Evolutionary conservation across 2,113 vertebrate species (phyloP), one percentile per base, ranked within the genome.

Genomic region (Scartelaos histophorus): DNA sequence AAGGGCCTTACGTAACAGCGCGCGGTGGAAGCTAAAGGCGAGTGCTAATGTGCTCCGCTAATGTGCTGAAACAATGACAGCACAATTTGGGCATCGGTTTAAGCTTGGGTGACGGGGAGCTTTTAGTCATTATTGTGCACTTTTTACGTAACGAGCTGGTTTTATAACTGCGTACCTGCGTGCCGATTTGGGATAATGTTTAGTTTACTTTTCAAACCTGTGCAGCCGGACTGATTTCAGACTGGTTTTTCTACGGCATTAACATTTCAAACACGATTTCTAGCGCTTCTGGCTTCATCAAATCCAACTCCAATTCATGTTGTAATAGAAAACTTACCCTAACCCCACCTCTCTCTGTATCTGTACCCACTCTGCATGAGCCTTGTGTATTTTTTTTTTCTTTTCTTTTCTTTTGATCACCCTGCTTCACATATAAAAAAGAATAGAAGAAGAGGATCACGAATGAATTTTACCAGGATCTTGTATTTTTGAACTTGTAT

Each of bases 11-110:
- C 53, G 51, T 84, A 80, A 79, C n/a, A 74, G 53, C 64, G 17
- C 2, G 16, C 35, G 25, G 71, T 80, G 72, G 21, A 79, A 78
- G 64, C 67, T 70, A 76, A 73, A 83, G 80, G 68, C 45, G 65
- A 61, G 47, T 66, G 75, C 53, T 68, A 78, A 71, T 74, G 58
- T 65, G 70, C 15, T 34, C 15, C 73, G 56, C 47, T 61, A 65
- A 68, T 61, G 47, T 35, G 25, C 70, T 66, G 58, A 81, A 67
- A 69, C 3, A 7, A 66, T 12, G 72, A 25, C 68, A 57, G 19
- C 51, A 45, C 43, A 62, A 38, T 73, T 74, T 54, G 35, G 70
- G 25, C 67, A 25, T 46, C 29, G 65, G 24, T 81, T 65, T 74
- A 69, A 81, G 71, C 45, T 62, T 71, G 0, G 16, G 15, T 11